Evolutionary conservation across 2,113 vertebrate genomes (phyloP), one percentile per base, ranked within the genome.

Genomic region (Neodontobutis hainanensis): DNA sequence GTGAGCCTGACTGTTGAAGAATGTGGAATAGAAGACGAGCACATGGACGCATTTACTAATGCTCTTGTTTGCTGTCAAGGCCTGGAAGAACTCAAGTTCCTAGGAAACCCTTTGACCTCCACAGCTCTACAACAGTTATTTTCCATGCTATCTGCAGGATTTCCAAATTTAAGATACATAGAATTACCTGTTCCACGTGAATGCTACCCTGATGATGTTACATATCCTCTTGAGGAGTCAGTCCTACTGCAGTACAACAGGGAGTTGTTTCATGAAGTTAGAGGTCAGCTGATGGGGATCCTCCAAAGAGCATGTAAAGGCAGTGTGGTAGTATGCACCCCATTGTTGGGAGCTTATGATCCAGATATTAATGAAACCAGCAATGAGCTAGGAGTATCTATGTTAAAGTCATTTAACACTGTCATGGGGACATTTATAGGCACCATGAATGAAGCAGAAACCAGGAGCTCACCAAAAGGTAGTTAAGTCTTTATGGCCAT

Each of bases 171-270:
- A 34, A 91, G 83, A 77, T 92, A 92, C 7, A 87, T 99, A 47
- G 96, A 98, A 85, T 88, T 96, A 43, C 97, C 97, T 0, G 94
- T 98, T 60, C 96, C 97, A 2, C 93, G 82, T 2, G 96, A 99
- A 67, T 99, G 97, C 77, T 99, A 96, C 84, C 89, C 96, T 0
- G 57, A 81, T 35, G 90, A 91, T 35, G 80, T 87, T 4, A 83
- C 89, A 12, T 99, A 97, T 59, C 96, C 97, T 0, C 91, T 95
- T 34, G 93, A 95, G 0, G 96, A 98, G 65, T 77, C 85, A 0
- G 87, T 80, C 15, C 72, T 95, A 58, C 79, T 89, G 50, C 88
- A 11, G 19, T 98, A 94, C 47, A 93, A 99, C 87, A 87, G 47
- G 6, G 90, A 92, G 27, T 88, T 93, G 80, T 98, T 97, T 11